Evolutionary conservation across 2,888 invertebrate genomes (phyloP).

Genomic region (Acanthosepion lycidas): DNA sequence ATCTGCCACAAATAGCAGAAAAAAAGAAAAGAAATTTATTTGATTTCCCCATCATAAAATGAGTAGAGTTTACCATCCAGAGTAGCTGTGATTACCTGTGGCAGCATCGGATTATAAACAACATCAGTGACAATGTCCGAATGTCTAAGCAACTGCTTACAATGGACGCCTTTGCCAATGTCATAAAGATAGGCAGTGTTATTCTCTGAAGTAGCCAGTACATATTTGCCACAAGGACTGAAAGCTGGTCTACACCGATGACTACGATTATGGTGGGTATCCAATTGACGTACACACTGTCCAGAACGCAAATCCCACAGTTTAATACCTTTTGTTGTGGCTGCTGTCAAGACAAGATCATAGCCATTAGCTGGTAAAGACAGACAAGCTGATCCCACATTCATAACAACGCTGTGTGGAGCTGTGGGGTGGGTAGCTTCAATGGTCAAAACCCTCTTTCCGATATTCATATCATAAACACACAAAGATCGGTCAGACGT

Average conservation of each 20-base stretch:
- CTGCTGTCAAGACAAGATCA: constrained; percentile 71
- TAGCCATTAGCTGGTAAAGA: constrained; percentile 69
- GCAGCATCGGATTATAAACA: constrained; percentile 68
- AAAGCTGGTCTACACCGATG: constrained; percentile 71
- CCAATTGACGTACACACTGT: constrained; percentile 68
- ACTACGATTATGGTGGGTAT: constrained; percentile 71
- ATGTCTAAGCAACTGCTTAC: constrained; percentile 70
- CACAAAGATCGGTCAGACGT: constrained; percentile 71
- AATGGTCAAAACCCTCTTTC: constrained; percentile 63
- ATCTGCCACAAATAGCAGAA: too few relatives aligned
- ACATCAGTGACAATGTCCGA: constrained; percentile 73
- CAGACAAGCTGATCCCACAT: constrained; percentile 69
- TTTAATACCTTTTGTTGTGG: constrained; percentile 73
- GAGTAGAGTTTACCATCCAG: constrained; percentile 56
- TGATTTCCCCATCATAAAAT: neutral
- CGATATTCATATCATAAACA: constrained; percentile 73
- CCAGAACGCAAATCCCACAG: constrained; percentile 74
- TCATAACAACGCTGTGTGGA: constrained; percentile 68
- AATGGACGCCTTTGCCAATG: constrained; percentile 69
- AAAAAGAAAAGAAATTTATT: neutral
- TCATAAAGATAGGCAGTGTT: constrained; percentile 72
- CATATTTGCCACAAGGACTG: constrained; percentile 73
- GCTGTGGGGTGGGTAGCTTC: constrained; percentile 69
- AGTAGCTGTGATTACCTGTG: constrained; percentile 60
- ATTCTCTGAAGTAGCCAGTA: constrained; percentile 74